A percentile compares a stretch with the other conserved stretches of the same genome.
Conservation (phyloP, 2,113 vertebrate genomes). For the Scomber japonicus region DNA sequence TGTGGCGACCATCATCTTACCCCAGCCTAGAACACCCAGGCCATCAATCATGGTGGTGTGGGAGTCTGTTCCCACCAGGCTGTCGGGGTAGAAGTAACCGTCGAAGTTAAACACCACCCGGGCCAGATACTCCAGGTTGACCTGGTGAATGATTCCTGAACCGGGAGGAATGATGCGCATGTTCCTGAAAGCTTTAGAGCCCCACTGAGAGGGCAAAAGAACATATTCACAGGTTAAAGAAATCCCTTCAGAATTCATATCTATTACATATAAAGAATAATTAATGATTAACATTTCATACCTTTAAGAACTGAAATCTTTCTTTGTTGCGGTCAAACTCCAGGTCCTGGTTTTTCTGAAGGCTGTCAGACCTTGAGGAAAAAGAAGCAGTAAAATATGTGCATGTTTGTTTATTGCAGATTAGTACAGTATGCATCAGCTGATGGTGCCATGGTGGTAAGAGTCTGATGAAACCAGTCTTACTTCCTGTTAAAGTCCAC, state of each 20-base stretch:
- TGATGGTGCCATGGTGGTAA: background rate
- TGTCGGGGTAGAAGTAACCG: constrained; percentile 94
- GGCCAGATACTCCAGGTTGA: constrained; percentile 97
- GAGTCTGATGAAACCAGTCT: constrained; percentile 48
- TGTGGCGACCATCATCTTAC: constrained; percentile 79
- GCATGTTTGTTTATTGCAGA: too few relatives aligned
- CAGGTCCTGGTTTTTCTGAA: constrained; percentile 97
- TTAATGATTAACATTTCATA: constrained; percentile 59
- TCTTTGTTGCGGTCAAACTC: constrained; percentile 98
- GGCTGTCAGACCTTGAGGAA: constrained; percentile 90
- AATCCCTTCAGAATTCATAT: background rate
- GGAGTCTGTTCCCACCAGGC: constrained; percentile 97
- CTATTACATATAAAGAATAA: background rate
- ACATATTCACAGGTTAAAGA: background rate
- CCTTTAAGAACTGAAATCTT: constrained; percentile 98
- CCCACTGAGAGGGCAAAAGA: constrained; percentile 88
- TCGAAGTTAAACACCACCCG: constrained; percentile 93
- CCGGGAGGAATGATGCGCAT: constrained; percentile 97
- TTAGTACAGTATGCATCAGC: background rate
- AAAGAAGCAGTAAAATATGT: background rate
- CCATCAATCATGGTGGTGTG: constrained; percentile 99
- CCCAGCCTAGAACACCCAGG: constrained; percentile 97
- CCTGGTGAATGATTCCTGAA: constrained; percentile 98
- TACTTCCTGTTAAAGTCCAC: constrained; percentile 97
- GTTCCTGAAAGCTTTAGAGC: constrained; percentile 95